Evolutionary conservation across 2,888 invertebrate species (phyloP), one percentile per base, ranked within the genome.

Genomic region (Podabrus alpinus): DNA sequence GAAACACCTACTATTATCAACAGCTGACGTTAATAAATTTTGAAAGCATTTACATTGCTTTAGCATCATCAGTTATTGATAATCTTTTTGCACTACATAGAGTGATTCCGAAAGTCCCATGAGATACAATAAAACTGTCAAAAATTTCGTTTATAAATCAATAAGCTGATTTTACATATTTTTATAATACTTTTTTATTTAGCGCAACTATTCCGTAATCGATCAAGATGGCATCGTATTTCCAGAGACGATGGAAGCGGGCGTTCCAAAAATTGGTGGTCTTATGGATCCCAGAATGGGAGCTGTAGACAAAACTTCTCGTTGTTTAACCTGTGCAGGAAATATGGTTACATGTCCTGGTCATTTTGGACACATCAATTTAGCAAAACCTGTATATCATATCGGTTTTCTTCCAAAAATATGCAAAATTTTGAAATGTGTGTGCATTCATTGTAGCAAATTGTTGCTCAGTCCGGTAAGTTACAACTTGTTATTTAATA

Each of bases 271-370:
- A 87, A 88, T 98, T 76, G 98, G 98, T 0, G 99, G 99, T 24
- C 92, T 99, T 79, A 99, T 99, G 99, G 99, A 99, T 88, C 99
- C 99, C 0, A 90, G 99, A 72, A 99, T 99, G 89, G 99, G 99
- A 82, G 98, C 98, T 74, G 96, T 98, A 62, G 99, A 99, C 86
- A 91, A 98, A 81, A 94, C 92, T 83, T 96, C 97, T 3, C 90
- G 97, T 75, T 98, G 98, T 84, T 97, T 96, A 87, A 98, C 98
- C 0, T 98, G 98, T 86, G 97, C 98, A 77, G 96, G 99, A 66
- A 98, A 97, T 85, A 97, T 98, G 95, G 95, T 97, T 0, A 98
- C 99, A 87, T 99, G 99, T 86, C 98, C 99, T 2, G 99, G 99
- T 1, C 99, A 99, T 88, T 99, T 99, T 89, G 99, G 98, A 4